A percentile compares a stretch with the other conserved stretches of the same genome.
Conservation (phyloP, 2,797 vertebrate genomes). For the Epinephelus awoara region DNA sequence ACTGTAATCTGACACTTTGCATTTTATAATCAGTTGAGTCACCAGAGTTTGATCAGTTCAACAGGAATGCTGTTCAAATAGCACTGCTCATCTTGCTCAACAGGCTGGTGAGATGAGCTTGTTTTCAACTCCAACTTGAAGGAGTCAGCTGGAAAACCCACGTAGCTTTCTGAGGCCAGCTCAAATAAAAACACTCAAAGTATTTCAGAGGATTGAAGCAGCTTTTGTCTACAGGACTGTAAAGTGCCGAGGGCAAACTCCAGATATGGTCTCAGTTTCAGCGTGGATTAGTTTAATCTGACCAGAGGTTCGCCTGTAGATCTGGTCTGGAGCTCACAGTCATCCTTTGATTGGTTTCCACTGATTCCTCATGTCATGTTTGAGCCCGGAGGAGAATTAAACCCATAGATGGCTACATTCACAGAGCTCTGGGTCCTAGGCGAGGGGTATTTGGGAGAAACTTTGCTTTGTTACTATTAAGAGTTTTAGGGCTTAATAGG, state of each 20-base stretch:
- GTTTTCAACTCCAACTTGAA: neutral
- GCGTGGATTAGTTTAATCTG: constrained; percentile 62
- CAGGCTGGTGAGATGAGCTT: neutral
- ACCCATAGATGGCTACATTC: constrained; percentile 19
- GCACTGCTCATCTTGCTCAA: neutral
- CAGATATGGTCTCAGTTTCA: constrained; percentile 52
- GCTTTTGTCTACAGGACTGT: constrained; percentile 45
- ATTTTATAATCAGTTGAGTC: neutral
- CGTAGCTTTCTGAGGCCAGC: constrained; percentile 5
- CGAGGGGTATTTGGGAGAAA: neutral
- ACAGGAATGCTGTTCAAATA: neutral
- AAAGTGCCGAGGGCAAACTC: constrained; percentile 43
- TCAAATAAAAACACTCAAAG: constrained; percentile 25
- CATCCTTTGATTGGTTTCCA: constrained; percentile 23
- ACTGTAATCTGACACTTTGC: no score
- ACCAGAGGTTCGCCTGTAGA: constrained; percentile 25
- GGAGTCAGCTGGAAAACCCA: constrained; percentile 1
- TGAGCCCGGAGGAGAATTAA: constrained; percentile 29
- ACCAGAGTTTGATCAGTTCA: neutral
- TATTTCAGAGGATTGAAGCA: constrained; percentile 45
- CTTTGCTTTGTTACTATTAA: neutral
- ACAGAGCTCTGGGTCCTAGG: neutral
- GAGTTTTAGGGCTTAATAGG: neutral
- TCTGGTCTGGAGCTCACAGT: constrained; percentile 34
- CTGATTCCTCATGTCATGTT: constrained; percentile 31